A percentile compares a stretch with the other conserved stretches of the same genome.
phyloP scores from a whole-genome alignment of 2,797 vertebrate genomes.

The Melanogrammus aeglefinus region DNA sequence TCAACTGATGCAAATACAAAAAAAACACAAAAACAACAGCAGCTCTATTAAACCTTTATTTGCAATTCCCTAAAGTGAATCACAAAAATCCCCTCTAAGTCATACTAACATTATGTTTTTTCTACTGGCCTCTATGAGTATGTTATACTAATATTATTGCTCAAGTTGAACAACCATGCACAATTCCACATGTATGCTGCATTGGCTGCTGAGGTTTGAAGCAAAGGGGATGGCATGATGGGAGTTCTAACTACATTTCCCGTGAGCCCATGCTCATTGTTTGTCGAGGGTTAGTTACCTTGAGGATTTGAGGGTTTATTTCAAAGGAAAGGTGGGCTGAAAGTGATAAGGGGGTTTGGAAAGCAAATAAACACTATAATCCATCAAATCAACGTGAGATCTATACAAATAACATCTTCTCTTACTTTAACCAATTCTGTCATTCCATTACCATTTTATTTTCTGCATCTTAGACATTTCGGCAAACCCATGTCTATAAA shows the following conservation, averaged over 20 bases:
- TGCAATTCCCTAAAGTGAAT: neutral
- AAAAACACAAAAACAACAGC: neutral
- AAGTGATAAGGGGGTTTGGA: neutral
- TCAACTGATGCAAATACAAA: neutral
- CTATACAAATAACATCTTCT: neutral
- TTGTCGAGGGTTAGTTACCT: neutral
- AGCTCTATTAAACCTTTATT: constrained; percentile 4
- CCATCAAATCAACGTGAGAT: neutral
- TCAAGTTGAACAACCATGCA: neutral
- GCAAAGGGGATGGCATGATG: neutral
- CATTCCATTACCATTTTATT: neutral
- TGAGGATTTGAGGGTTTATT: neutral
- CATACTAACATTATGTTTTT: neutral
- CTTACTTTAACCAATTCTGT: neutral
- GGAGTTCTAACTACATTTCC: constrained; percentile 1
- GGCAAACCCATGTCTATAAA: neutral
- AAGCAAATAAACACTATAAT: neutral
- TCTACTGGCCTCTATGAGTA: neutral
- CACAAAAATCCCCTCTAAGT: neutral
- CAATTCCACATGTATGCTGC: neutral
- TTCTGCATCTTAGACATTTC: neutral
- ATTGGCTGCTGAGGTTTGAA: constrained; percentile 1
- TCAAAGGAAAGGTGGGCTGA: neutral
- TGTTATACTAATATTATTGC: neutral
- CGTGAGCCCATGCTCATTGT: neutral